phyloP scores from a whole-genome alignment of 2,888 invertebrate genomes.

The Molorchus minor region DNA sequence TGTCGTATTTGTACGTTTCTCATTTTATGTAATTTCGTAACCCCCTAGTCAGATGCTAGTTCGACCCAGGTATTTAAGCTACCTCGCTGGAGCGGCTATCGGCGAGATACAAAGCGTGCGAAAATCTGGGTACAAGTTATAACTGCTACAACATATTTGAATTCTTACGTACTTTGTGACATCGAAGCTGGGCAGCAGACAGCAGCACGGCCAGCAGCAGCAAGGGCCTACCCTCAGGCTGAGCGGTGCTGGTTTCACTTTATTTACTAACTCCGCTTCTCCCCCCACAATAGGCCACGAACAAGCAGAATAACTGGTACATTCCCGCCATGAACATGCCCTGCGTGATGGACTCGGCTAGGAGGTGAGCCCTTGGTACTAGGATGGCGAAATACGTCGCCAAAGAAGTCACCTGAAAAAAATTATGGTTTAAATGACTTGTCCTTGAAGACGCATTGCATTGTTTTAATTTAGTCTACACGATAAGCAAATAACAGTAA shows the following conservation, averaged over 20 bases:
- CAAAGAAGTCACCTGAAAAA: slow-evolving; percentile 68
- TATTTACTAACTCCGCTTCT: slow-evolving; percentile 67
- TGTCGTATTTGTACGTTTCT: too few relatives aligned
- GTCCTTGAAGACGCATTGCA: too few relatives aligned
- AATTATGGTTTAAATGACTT: too few relatives aligned
- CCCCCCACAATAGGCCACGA: slow-evolving; percentile 74
- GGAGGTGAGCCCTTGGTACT: slow-evolving; percentile 71
- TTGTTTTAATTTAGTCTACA: too few relatives aligned
- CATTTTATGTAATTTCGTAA: too few relatives aligned
- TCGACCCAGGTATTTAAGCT: too few relatives aligned
- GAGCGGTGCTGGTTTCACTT: slow-evolving; percentile 67
- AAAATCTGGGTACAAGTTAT: too few relatives aligned
- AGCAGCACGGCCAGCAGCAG: slow-evolving; percentile 78
- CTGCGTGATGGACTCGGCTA: slow-evolving; percentile 75
- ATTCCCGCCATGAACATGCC: slow-evolving; percentile 74
- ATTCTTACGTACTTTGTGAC: slow-evolving; percentile 64
- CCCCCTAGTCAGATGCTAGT: too few relatives aligned
- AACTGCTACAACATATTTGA: too few relatives aligned
- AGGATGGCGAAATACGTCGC: slow-evolving; percentile 68
- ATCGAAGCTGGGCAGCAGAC: slow-evolving; percentile 67
- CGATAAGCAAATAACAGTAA: too few relatives aligned
- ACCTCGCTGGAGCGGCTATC: too few relatives aligned
- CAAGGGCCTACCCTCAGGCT: slow-evolving; percentile 74
- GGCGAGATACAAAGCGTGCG: too few relatives aligned
- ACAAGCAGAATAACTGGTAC: slow-evolving; percentile 75